Evolutionary conservation across 2,797 vertebrate species (phyloP).

Genomic region (Typhlichthys eigenmanni): DNA sequence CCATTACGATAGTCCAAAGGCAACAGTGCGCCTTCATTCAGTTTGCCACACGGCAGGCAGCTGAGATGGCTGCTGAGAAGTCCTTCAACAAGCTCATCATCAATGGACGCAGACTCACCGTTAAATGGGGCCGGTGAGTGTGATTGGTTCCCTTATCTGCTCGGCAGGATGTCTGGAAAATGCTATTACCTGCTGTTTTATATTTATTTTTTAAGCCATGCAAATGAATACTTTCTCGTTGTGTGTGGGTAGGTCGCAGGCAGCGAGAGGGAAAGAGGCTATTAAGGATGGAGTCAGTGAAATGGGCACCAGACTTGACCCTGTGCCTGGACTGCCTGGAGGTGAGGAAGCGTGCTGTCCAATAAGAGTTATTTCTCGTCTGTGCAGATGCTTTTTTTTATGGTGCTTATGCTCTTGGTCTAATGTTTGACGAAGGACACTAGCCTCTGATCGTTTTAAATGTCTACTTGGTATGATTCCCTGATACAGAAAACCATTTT

Average conservation of each 20-base stretch:
- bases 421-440: too few species aligned
- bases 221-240: not conserved
- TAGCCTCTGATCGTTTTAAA: too few species aligned
- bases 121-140: conserved; percentile 96
- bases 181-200: not conserved
- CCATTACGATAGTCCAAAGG: conserved; percentile 93
- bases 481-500: too few species aligned
- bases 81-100: conserved; percentile 98
- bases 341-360: conserved; percentile 71
- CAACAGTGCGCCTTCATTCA: conserved; percentile 99
- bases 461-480: too few species aligned
- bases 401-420: too few species aligned
- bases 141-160: too few species aligned
- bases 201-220: not conserved
- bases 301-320: conserved; percentile 92
- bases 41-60: conserved; percentile 91
- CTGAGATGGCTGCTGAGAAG: conserved; percentile 95
- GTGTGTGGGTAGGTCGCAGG: conserved; percentile 85
- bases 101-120: conserved; percentile 93
- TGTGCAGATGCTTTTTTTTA: too few species aligned
- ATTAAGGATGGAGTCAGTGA: conserved; percentile 91
- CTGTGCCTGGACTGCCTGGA: conserved; percentile 95
- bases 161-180: not conserved
- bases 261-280: conserved; percentile 94
- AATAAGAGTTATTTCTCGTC: too few species aligned